Conservation (phyloP, 2,797 vertebrate genomes). For the Potorous gilbertii region DNA sequence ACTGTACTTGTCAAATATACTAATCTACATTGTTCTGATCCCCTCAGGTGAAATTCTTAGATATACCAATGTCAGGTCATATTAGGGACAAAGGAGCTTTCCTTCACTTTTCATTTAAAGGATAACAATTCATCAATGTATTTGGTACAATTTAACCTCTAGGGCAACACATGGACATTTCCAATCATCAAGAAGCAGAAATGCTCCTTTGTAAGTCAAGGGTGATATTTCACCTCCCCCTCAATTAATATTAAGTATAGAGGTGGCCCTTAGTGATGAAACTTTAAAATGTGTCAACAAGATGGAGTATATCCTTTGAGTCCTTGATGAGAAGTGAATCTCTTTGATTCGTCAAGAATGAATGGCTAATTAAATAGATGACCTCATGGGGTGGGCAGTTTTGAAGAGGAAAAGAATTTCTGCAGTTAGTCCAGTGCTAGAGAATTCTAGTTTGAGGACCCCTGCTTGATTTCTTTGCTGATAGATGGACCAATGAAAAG, state of each 20-base stretch:
- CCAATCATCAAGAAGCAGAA: neutral
- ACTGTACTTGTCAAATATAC: no score
- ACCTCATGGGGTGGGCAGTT: neutral
- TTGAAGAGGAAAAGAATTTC: neutral
- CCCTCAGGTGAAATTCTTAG: neutral
- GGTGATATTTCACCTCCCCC: neutral
- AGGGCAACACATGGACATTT: no score
- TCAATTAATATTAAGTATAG: neutral
- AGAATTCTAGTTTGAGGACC: neutral
- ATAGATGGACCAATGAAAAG: neutral
- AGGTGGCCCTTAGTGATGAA: neutral
- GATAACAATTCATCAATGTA: constrained; percentile 17
- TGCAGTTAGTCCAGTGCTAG: neutral
- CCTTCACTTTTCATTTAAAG: constrained; percentile 29
- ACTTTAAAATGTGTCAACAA: neutral
- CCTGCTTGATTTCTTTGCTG: neutral
- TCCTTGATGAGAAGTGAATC: neutral
- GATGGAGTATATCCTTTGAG: neutral
- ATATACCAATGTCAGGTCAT: neutral
- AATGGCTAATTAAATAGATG: neutral
- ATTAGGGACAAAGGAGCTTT: neutral
- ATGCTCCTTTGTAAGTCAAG: neutral
- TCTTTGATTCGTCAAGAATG: neutral
- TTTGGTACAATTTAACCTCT: neutral
- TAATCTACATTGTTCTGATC: neutral